Evolutionary conservation across 2,113 vertebrate genomes (phyloP), one percentile per base, ranked within the genome.

Genomic region (Anarrhichthys ocellatus): DNA sequence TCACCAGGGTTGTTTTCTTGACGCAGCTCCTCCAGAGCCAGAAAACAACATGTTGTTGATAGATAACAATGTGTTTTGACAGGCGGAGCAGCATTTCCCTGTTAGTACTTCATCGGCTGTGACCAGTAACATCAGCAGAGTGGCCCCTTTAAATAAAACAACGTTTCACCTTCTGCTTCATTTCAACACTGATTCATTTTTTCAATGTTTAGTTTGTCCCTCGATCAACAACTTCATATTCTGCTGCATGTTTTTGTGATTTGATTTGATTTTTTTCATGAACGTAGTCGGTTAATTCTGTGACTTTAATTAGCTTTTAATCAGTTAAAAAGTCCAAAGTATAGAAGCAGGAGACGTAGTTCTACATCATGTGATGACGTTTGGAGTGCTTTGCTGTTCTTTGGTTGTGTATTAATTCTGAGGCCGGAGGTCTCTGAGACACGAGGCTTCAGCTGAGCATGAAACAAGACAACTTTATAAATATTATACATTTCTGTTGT

Each of bases 381-480:
- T 69, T 3, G 56, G 62, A 50, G 76, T 56, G 62, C 20, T 68
- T 85, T 74, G 50, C 46, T 69, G 76, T 84, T 70, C 78, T 76
- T 70, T 68, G 71, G 83, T 88, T 86, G 78, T 91, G 88, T 90
- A 90, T 86, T 34, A 86, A 90, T 90, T 87, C 76, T 1, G 68
- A 88, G 63, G 88, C 83, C 32, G 86, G 58, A 50, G 2, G 76
- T 52, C 76, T 71, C 76, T 0, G 42, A 66, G 13, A 29, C 15
- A 82, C 42, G 62, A 48, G 74, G 68, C 86, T 78, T 40, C 89
- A 77, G 88, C 87, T 78, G 88, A 93, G 94, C 94, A 95, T 94
- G 94, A 93, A 89, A 91, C 87, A 89, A 92, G 78, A 83, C 88
- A 82, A 90, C 89, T 92, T 94, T 94, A 93, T 93, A 89, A 92